phyloP scores from a whole-genome alignment of 2,113 vertebrate genomes.

The Clupea harengus region DNA sequence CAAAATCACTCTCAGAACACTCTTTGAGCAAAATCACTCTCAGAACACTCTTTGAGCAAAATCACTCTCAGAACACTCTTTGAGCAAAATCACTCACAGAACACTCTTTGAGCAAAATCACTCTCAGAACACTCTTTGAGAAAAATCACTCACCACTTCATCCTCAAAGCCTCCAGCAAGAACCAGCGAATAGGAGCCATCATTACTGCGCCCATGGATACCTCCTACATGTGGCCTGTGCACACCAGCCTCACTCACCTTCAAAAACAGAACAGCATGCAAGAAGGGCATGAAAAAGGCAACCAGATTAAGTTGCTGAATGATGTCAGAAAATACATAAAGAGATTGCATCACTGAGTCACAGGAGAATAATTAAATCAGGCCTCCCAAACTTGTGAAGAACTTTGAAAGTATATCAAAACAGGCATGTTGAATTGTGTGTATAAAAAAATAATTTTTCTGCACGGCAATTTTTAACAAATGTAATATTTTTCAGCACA shows the following conservation, averaged over 20 bases:
- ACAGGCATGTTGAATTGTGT: no score
- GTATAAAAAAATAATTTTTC: no score
- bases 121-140: background rate
- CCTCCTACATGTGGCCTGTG: conserved; percentile 97
- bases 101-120: background rate
- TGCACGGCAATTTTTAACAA: no score
- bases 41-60: no score
- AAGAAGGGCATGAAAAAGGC: background rate
- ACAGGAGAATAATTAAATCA: no score
- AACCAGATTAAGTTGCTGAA: background rate
- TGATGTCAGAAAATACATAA: background rate
- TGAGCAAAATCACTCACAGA: conserved; percentile 72
- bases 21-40: conserved; percentile 63
- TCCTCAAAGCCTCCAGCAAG: conserved; percentile 96
- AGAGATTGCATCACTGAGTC: no score
- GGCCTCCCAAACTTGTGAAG: no score
- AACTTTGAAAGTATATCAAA: no score
- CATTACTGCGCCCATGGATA: conserved; percentile 96
- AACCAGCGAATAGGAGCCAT: conserved; percentile 94
- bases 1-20: background rate
- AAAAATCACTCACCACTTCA: conserved; percentile 87
- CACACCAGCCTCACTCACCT: conserved; percentile 98
- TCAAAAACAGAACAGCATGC: background rate
- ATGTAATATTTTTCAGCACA: no score
- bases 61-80: no score